Evolutionary conservation across 2,888 invertebrate species (phyloP).

Genomic region (Mythimna impura): DNA sequence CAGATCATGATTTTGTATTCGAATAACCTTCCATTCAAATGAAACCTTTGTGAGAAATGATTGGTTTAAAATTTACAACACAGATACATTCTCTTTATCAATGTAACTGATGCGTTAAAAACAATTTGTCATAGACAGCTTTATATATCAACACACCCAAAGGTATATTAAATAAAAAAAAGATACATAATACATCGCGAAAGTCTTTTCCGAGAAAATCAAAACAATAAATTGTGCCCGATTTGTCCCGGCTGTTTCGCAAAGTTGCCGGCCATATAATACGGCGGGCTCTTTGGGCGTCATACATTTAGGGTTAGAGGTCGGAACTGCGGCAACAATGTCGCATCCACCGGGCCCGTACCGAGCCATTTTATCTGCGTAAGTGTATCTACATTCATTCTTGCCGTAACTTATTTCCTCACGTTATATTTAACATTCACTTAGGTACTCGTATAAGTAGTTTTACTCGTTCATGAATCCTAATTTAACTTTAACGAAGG

Average conservation of each 20-base stretch:
- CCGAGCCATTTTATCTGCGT: constrained; percentile 66
- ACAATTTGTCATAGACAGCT: neutral
- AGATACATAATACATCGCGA: constrained; percentile 56
- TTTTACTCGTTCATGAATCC: constrained; percentile 5
- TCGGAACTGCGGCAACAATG: constrained; percentile 64
- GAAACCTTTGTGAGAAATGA: neutral
- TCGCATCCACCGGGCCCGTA: constrained; percentile 70
- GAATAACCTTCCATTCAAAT: neutral
- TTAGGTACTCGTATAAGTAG: neutral
- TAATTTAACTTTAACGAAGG: constrained; percentile 8
- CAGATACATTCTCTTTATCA: neutral
- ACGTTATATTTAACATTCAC: constrained; percentile 14
- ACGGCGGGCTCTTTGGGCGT: constrained; percentile 66
- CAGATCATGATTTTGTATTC: neutral
- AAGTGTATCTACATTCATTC: constrained; percentile 50
- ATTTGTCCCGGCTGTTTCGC: constrained; percentile 73
- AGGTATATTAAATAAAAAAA: constrained; percentile 39
- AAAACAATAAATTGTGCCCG: constrained; percentile 75
- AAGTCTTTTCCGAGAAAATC: constrained; percentile 68
- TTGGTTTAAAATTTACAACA: neutral
- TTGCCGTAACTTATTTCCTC: constrained; percentile 46
- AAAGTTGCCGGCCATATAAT: constrained; percentile 74
- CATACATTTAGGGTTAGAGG: constrained; percentile 69
- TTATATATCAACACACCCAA: constrained; percentile 1
- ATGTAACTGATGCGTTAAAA: constrained; percentile 1